Conservation (phyloP, 1,140 invertebrate genomes). For the Pseudomyrmex gracilis region DNA sequence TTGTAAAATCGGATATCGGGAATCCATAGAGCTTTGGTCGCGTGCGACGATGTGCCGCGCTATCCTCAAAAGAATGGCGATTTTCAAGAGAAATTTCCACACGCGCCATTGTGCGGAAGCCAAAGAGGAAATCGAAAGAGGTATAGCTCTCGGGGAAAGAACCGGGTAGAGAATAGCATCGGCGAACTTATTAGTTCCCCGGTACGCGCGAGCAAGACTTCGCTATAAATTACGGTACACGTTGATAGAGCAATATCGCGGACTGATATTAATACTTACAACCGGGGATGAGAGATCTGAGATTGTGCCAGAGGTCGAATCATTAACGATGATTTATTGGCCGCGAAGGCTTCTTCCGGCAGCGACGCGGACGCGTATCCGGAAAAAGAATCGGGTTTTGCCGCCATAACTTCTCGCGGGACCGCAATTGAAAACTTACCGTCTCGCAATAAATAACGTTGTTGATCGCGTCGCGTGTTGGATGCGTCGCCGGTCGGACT, state of each 20-base stretch:
- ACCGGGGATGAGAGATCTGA: conserved; percentile 56
- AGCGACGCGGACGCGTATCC: conserved; percentile 47
- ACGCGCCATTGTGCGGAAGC: conserved; percentile 49
- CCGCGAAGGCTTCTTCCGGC: conserved; percentile 56
- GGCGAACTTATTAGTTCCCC: conserved; percentile 57
- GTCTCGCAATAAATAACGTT: conserved; percentile 55
- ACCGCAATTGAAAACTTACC: conserved; percentile 57
- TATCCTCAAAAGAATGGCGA: conserved; percentile 41
- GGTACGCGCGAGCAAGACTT: conserved; percentile 36
- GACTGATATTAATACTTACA: conserved; percentile 64
- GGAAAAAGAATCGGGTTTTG: conserved; percentile 48
- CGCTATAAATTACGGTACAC: conserved; percentile 59
- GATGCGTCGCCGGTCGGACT: conserved; percentile 9
- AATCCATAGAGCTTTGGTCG: conserved; percentile 9
- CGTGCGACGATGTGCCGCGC: conserved; percentile 1
- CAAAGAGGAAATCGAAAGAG: conserved; percentile 41
- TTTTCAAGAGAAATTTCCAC: conserved; percentile 51
- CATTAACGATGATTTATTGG: conserved; percentile 64
- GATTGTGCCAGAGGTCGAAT: conserved; percentile 58
- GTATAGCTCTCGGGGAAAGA: conserved; percentile 3
- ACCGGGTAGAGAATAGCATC: conserved; percentile 21
- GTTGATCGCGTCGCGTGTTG: conserved; percentile 34
- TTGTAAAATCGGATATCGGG: conserved; percentile 59
- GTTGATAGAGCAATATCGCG: conserved; percentile 62
- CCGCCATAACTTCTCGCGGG: conserved; percentile 53